Base-by-base conservation (phyloP, 2,797 vertebrate species). In the Gymnopithys bicolor region DNA sequence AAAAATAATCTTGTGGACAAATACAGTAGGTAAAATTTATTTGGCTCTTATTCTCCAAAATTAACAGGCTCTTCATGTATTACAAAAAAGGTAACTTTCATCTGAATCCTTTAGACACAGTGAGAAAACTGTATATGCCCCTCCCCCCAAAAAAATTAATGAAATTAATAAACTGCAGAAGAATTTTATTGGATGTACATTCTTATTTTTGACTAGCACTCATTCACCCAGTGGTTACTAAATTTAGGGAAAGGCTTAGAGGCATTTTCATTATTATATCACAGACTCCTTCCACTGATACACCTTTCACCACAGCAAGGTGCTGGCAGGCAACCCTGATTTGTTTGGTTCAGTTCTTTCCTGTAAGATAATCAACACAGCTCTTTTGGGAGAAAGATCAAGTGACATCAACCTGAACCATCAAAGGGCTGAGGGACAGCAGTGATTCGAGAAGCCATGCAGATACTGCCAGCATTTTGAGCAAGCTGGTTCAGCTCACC, bases 311-410 rank as follows among this genome's bases (percentile, higher is more conserved):
- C 2, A 45, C 52, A 18, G 96, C 95, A 79, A 96, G 73, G 93
- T 97, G 86, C 30, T 93, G 67, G 63, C 96, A 98, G 70, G 84
- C 93, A 85, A 94, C 84, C 7, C 6, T 25, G 39, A 97, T 95
- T 95, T 96, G 37, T 92, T 23, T 1, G 94, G 96, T 73, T 98
- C 95, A 15, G 98, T 98, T 88, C 97, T 97, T 88, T 91, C 89
- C 97, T 97, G 92, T 5, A 75, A 92, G n/a, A 35, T 3, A 84
- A 33, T 27, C 5, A 6, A 62, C 35, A 73, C 52, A 67, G 5
- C 10, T 89, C 9, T 53, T 89, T 8, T 32, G 10, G 63, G 48
- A 60, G 48, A 35, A 51, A 73, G 27, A 66, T 39, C 25, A n/a
- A 55, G 19, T 62, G 39, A 12, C 24, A 55, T 25, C 77, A 81